Percentiles rank a stretch among this genome's conserved stretches.
These are phyloP conservation scores for Spermophilus dauricus DNA, from an alignment of 2,113 vertebrate genomes.

Conservation along the genomic window DNA sequence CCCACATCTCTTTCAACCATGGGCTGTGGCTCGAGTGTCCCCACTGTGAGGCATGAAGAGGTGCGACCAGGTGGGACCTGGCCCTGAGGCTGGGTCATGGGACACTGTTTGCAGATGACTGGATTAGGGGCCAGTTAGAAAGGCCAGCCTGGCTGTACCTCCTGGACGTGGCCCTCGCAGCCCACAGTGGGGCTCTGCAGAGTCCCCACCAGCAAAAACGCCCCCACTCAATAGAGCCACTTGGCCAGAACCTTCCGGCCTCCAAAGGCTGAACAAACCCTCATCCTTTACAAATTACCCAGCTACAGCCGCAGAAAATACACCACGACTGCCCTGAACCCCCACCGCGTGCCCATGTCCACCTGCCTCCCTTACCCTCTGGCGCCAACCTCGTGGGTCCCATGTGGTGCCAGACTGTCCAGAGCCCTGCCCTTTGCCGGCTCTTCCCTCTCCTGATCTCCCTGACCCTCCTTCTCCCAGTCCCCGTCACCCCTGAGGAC, in stretches of 20 bases:
- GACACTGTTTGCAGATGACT: too few species aligned
- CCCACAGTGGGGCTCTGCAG: not conserved
- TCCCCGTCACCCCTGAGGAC: not conserved
- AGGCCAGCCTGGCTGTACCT: not conserved
- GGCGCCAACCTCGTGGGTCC: too few species aligned
- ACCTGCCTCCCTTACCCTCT: not conserved
- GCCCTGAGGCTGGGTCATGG: not conserved
- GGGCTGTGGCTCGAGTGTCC: not conserved
- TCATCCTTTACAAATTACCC: not conserved
- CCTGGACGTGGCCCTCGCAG: not conserved
- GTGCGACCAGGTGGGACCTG: not conserved
- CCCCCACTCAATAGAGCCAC: not conserved
- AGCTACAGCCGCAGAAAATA: not conserved
- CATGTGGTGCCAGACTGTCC: too few species aligned
- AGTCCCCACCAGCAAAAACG: not conserved
- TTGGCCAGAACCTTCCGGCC: not conserved
- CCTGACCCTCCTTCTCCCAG: not conserved
- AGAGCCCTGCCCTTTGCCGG: not conserved
- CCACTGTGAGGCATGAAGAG: not conserved
- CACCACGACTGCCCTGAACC: too few species aligned
- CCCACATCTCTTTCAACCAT: not conserved
- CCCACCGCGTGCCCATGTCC: rapidly evolving
- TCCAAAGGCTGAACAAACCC: not conserved
- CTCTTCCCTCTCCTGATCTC: not conserved
- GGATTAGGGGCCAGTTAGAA: not conserved